Percentiles rank a stretch among this genome's conserved stretches.
These are phyloP conservation scores for Phalacrocorax aristotelis DNA, from an alignment of 2,113 vertebrate genomes.

Conservation along the genomic window DNA sequence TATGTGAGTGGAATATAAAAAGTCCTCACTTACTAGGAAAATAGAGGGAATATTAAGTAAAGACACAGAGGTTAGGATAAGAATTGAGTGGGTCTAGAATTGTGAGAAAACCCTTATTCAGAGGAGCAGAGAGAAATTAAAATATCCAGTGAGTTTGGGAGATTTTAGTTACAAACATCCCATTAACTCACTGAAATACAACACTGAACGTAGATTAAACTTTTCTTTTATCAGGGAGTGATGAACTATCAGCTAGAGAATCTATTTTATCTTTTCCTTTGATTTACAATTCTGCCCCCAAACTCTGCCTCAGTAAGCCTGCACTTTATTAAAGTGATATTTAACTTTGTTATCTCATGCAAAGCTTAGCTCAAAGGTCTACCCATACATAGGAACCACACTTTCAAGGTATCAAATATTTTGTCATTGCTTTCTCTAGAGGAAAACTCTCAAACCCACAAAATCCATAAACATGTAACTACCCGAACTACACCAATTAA, in stretches of 20 bases:
- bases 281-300: accelerated
- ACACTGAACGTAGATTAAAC: neutral
- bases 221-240: neutral
- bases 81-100: neutral
- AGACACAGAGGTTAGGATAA: neutral
- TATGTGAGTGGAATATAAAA: neutral
- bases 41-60: neutral
- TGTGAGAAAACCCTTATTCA: neutral
- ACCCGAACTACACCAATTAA: accelerated
- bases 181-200: neutral
- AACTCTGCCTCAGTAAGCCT: neutral
- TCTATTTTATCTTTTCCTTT: neutral
- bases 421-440: neutral
- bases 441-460: neutral
- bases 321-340: neutral
- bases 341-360: neutral
- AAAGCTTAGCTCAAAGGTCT: accelerated
- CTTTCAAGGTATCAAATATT: neutral
- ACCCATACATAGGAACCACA: neutral
- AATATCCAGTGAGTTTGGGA: neutral
- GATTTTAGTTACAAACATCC: neutral
- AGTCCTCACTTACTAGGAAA: neutral
- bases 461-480: neutral
- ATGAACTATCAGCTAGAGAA: neutral
- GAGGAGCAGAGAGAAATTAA: neutral